A percentile compares a stretch with the other conserved stretches of the same genome.
These are phyloP conservation scores for Galeopsomyia nigrocyanea DNA, from an alignment of 2,888 invertebrate genomes.

Conservation along the genomic window DNA sequence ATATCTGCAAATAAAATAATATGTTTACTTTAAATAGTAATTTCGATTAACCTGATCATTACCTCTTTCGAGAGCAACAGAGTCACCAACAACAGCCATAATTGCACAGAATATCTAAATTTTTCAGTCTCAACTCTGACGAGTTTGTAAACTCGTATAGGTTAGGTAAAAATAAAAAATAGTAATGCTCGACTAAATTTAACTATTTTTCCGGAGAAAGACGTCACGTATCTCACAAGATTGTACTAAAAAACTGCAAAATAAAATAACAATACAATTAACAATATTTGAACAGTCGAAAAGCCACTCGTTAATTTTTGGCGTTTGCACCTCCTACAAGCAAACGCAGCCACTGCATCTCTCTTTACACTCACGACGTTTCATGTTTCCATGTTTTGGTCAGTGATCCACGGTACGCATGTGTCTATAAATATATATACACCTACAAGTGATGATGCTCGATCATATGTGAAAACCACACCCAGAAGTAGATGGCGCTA, in stretches of 20 bases:
- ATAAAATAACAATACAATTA: background rate
- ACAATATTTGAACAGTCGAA: no score
- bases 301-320: no score
- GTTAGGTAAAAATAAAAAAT: slow-evolving; percentile 2
- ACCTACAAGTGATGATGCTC: no score
- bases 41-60: slow-evolving; percentile 12
- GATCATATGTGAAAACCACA: no score
- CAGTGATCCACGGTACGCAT: no score
- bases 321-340: no score
- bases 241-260: background rate
- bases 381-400: no score
- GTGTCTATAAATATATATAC: no score
- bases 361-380: no score
- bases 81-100: slow-evolving; percentile 85
- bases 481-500: no score
- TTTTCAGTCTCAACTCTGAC: background rate
- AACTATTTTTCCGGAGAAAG: background rate
- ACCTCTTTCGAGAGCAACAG: slow-evolving; percentile 86
- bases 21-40: slow-evolving; percentile 23
- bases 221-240: background rate
- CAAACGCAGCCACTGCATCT: no score
- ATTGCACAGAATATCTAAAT: slow-evolving; percentile 18
- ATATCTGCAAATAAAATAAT: slow-evolving; percentile 78
- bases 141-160: background rate
- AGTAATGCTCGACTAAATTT: background rate